Evolutionary conservation across 2,113 vertebrate species (phyloP).

Genomic region (Lonchura striata): DNA sequence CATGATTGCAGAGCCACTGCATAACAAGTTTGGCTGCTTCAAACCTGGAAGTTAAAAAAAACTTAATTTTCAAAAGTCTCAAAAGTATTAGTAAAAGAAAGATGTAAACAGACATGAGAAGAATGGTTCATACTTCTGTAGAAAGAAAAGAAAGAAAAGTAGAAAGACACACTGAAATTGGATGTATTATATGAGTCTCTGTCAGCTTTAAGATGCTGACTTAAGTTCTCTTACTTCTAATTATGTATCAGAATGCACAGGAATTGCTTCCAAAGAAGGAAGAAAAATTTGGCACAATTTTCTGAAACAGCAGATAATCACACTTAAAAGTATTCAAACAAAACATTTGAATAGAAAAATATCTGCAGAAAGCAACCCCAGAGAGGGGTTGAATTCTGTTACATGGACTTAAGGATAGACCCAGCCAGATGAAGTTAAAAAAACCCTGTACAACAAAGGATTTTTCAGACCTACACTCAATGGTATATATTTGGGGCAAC

Average conservation of each 20-base stretch:
- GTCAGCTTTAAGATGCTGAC: background rate
- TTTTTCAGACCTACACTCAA: background rate
- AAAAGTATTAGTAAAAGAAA: background rate
- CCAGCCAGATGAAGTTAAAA: background rate
- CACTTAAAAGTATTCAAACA: background rate
- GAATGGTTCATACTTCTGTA: background rate
- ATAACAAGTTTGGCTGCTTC: conserved; percentile 98
- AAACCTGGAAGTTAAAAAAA: conserved; percentile 79
- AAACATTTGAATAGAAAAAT: background rate
- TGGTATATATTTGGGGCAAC: background rate
- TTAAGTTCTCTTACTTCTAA: background rate
- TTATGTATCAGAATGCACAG: background rate
- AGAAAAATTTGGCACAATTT: background rate
- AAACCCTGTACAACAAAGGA: background rate
- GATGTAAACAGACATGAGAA: background rate
- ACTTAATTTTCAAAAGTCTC: background rate
- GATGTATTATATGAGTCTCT: background rate
- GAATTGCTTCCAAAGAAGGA: background rate
- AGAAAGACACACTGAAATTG: background rate
- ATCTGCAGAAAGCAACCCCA: background rate
- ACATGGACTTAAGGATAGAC: background rate
- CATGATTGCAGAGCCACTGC: conserved; percentile 99
- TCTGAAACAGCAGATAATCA: background rate
- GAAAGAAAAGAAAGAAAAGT: background rate
- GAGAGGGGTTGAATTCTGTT: background rate